Evolutionary conservation across 2,113 vertebrate species (phyloP).

Genomic region (Passer montanus): DNA sequence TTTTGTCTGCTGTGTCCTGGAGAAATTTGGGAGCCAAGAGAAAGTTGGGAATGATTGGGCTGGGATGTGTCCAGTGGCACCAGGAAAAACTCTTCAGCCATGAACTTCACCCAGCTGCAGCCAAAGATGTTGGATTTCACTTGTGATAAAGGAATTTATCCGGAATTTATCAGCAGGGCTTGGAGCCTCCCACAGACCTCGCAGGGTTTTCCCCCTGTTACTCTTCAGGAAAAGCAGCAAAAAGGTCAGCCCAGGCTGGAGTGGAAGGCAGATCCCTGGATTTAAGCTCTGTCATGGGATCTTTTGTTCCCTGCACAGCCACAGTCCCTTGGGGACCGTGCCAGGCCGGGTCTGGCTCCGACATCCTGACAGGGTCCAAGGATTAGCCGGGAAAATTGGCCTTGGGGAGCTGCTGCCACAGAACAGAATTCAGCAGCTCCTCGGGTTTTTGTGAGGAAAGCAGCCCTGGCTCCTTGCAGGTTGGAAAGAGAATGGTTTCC

Average conservation of each 20-base stretch:
- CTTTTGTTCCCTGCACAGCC: neutral
- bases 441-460: accelerated
- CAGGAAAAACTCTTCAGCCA: neutral
- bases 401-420: neutral
- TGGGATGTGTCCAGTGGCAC: neutral
- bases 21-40: neutral
- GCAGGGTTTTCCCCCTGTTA: neutral
- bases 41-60: neutral
- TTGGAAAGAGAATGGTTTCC: neutral
- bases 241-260: neutral
- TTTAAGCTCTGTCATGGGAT: slow-evolving; percentile 45
- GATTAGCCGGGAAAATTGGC: slow-evolving; percentile 7
- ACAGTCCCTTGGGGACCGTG: neutral
- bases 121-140: neutral
- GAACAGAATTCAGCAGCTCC: neutral
- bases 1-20: neutral
- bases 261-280: neutral
- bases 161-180: neutral
- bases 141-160: neutral
- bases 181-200: neutral
- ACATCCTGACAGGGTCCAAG: neutral
- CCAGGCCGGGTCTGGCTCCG: neutral
- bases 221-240: neutral
- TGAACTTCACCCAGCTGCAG: neutral
- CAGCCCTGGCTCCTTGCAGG: neutral